These are phyloP conservation scores for Pelmatolapia mariae DNA, from an alignment of 2,113 vertebrate species.

Conservation along the genomic window DNA sequence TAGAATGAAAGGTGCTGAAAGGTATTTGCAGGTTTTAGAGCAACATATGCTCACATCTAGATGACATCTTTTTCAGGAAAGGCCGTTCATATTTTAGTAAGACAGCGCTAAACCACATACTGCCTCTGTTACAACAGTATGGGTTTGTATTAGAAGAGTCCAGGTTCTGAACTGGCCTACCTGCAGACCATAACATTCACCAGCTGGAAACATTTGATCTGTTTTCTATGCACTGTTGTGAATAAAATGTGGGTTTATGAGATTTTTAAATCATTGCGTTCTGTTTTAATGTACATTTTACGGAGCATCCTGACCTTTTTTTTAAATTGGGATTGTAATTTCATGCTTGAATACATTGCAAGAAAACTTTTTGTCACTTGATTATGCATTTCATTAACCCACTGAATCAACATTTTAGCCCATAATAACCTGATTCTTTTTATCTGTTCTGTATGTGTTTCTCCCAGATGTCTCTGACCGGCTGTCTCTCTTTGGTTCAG, in stretches of 20 bases:
- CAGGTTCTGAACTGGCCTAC: fast-evolving
- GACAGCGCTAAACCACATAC: not conserved
- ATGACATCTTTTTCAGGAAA: fast-evolving
- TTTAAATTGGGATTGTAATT: too few relatives aligned
- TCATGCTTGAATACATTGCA: not conserved
- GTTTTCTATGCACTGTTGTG: not conserved
- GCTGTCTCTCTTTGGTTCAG: not conserved
- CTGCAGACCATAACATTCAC: not conserved
- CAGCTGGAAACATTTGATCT: not conserved
- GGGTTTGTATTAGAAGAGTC: not conserved
- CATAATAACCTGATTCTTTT: not conserved
- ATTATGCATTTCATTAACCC: not conserved
- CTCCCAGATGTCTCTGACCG: not conserved
- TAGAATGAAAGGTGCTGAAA: not conserved
- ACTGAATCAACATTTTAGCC: not conserved
- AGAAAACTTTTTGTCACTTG: not conserved
- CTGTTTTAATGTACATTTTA: too few relatives aligned
- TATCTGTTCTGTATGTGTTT: not conserved
- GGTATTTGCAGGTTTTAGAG: not conserved
- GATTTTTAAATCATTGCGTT: too few relatives aligned
- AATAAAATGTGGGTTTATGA: not conserved
- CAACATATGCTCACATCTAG: not conserved
- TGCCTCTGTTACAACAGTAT: not conserved
- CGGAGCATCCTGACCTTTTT: too few relatives aligned
- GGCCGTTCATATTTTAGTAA: fast-evolving